Conservation (phyloP, 2,113 vertebrate species). For the Elanus axillaris region DNA sequence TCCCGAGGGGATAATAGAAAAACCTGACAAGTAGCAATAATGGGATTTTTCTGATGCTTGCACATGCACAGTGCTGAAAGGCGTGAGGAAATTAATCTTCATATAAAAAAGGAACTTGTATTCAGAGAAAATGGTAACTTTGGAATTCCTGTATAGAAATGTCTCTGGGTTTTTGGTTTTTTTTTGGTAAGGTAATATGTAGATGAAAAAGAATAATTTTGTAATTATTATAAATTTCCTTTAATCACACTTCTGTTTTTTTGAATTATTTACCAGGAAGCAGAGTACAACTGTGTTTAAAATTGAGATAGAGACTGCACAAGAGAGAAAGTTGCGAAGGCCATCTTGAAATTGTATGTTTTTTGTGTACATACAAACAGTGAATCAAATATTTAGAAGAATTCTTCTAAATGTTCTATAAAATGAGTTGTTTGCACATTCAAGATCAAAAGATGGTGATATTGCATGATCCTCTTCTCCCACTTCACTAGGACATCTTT, state of each 20-base stretch:
- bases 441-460: background rate
- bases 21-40: background rate
- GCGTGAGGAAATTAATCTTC: background rate
- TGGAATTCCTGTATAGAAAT: background rate
- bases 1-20: background rate
- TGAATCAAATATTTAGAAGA: background rate
- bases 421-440: background rate
- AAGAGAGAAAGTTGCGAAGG: background rate
- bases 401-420: background rate
- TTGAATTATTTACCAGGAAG: background rate
- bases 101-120: background rate
- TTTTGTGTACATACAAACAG: accelerated
- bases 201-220: background rate
- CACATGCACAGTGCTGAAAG: background rate
- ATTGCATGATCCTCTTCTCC: background rate
- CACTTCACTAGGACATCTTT: background rate
- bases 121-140: background rate
- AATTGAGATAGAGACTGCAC: background rate
- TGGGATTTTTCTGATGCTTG: background rate
- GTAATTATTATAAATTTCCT: background rate
- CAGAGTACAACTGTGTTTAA: background rate
- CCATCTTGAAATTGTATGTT: accelerated
- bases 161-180: too few relatives aligned
- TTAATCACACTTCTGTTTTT: background rate
- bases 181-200: background rate